Conservation (phyloP, 1,140 invertebrate species). For the Aphelenchoides besseyi region DNA sequence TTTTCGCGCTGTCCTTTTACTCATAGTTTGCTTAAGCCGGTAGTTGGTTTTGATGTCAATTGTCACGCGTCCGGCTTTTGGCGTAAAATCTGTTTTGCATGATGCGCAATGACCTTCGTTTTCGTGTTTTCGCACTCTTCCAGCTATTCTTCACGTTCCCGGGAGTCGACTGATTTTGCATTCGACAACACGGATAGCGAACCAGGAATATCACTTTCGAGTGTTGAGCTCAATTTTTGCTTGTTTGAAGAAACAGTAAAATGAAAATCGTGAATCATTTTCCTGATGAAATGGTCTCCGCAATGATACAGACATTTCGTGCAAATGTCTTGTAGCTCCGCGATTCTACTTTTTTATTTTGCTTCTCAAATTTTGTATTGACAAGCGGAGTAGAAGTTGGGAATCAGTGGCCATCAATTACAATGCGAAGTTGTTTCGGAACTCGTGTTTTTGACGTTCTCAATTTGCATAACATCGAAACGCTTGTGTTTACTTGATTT, state of each 20-base stretch:
- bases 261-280: background rate
- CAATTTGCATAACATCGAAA: background rate
- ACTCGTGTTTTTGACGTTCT: background rate
- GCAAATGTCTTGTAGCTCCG: no score
- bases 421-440: background rate
- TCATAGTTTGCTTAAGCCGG: background rate
- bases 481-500: background rate
- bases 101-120: background rate
- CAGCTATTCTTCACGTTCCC: background rate
- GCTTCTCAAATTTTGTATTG: background rate
- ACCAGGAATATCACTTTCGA: no score
- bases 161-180: background rate
- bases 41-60: background rate
- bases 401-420: no score
- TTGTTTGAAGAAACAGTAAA: background rate
- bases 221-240: background rate
- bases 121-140: background rate
- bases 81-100: conserved; percentile 1
- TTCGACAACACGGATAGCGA: background rate
- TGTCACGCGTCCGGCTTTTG: background rate
- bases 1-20: no score
- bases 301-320: no score
- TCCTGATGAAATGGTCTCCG: background rate
- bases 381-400: no score
- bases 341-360: conserved; percentile 1